Evolutionary conservation across 2,797 vertebrate genomes (phyloP), one percentile per base, ranked within the genome.

Genomic region (Scyliorhinus canicula): DNA sequence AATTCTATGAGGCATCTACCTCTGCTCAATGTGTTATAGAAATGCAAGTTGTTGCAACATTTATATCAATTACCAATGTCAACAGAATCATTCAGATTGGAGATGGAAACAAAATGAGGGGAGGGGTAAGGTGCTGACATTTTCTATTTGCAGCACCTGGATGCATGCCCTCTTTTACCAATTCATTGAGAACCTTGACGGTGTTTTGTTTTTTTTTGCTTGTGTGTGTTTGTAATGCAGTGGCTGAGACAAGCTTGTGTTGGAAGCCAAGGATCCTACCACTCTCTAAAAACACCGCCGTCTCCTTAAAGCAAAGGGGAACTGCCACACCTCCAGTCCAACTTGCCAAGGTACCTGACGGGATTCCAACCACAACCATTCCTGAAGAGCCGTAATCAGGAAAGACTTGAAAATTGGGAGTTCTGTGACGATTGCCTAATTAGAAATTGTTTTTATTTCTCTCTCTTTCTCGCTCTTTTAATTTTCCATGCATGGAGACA

Each of bases 241-340:
- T 97, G 98, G 97, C 96, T 97, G 95, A 97, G 97, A 96, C 97
- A 97, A 96, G 96, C 97, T 94, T 95, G 97, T 95, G 96, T 96
- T 84, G 97, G 97, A 96, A 98, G 97, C 95, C 97, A 98, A 95
- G 97, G 97, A 95, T 98, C 97, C 96, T 98, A 98, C 95, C 97
- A 97, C 95, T 98, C 97, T 96, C 96, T 97, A 95, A 98, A 98
- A 97, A 97, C 97, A 11, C 97, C 97, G 95, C 96, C 97, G n/a
- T 97, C 97, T 95, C 97, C 98, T 5, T 97, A 97, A 97, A 96
- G 95, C 95, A 90, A 93, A 95, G 95, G 60, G 93, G 95, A 96
- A 55, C 5, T 35, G 50, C 94, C 71, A 74, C 50, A 0, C 95
- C 35, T 65, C 95, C 88, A 50, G 50, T 88, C 57, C 47, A 95